A percentile compares a stretch with the other conserved stretches of the same genome.
Conservation (phyloP, 2,113 vertebrate genomes). For the Charadrius vociferus region DNA sequence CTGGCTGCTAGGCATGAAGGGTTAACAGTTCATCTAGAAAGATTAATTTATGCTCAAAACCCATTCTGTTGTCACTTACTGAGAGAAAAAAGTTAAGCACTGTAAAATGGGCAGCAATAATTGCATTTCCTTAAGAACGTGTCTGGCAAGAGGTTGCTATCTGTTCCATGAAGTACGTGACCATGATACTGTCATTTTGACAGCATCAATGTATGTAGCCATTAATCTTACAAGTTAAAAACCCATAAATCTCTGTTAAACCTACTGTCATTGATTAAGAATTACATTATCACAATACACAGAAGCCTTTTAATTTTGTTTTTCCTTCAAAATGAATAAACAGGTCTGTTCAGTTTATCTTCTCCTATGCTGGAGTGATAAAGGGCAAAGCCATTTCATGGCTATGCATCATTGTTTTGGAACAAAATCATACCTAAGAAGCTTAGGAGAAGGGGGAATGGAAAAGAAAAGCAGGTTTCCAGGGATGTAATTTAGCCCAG, state of each 20-base stretch:
- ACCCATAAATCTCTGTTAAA: constrained; percentile 65
- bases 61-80: constrained; percentile 52
- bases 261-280: constrained; percentile 54
- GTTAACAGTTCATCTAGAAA: constrained; percentile 49
- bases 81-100: constrained; percentile 46
- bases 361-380: constrained; percentile 1
- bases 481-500: neutral
- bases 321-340: constrained; percentile 49
- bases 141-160: constrained; percentile 63
- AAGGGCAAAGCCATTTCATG: constrained; percentile 54
- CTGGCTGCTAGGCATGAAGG: neutral
- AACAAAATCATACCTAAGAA: constrained; percentile 1
- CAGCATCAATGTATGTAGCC: constrained; percentile 6
- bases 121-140: constrained; percentile 71
- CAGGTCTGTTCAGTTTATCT: constrained; percentile 36
- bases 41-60: constrained; percentile 36
- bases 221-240: constrained; percentile 68
- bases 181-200: constrained; percentile 54
- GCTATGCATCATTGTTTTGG: constrained; percentile 37
- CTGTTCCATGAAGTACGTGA: constrained; percentile 76
- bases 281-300: constrained; percentile 60
- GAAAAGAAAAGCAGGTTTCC: neutral
- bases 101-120: constrained; percentile 62
- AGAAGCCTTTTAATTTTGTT: constrained; percentile 70
- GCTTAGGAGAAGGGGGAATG: neutral